A percentile compares a stretch with the other conserved stretches of the same genome.
These are phyloP conservation scores for Sciurus vulgaris DNA, from an alignment of 2,797 vertebrate genomes.

Conservation along the genomic window DNA sequence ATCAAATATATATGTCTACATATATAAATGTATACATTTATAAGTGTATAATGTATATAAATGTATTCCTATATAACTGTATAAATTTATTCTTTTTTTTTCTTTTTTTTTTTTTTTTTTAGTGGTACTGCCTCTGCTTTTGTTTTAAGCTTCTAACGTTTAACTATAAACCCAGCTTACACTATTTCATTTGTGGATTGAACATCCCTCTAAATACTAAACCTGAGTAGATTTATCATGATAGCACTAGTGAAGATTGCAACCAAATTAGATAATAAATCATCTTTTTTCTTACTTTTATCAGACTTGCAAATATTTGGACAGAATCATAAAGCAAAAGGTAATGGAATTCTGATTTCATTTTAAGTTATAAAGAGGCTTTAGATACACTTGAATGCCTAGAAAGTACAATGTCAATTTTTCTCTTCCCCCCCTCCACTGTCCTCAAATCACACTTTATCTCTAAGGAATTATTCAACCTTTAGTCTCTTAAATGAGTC, in stretches of 20 bases:
- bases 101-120: background rate
- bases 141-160: background rate
- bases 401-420: background rate
- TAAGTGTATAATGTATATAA: no score
- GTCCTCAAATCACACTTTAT: conserved; percentile 29
- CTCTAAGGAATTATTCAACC: conserved; percentile 48
- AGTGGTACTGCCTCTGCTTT: background rate
- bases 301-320: conserved; percentile 11
- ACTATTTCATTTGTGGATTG: conserved; percentile 15
- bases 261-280: background rate
- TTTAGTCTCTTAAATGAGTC: conserved; percentile 62
- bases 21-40: no score
- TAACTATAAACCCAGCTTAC: background rate
- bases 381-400: background rate
- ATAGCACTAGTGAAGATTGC: background rate
- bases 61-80: no score
- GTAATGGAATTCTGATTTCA: conserved; percentile 20
- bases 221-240: background rate
- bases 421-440: background rate
- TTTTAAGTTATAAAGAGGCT: conserved; percentile 43
- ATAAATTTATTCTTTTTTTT: no score
- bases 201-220: background rate
- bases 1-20: no score
- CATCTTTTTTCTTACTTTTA: conserved; percentile 6
- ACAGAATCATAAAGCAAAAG: conserved; percentile 10